Percentiles rank a stretch among this genome's conserved stretches.
These are phyloP conservation scores for Myrmecobius fasciatus DNA, from an alignment of 2,113 vertebrate species.

Conservation along the genomic window DNA sequence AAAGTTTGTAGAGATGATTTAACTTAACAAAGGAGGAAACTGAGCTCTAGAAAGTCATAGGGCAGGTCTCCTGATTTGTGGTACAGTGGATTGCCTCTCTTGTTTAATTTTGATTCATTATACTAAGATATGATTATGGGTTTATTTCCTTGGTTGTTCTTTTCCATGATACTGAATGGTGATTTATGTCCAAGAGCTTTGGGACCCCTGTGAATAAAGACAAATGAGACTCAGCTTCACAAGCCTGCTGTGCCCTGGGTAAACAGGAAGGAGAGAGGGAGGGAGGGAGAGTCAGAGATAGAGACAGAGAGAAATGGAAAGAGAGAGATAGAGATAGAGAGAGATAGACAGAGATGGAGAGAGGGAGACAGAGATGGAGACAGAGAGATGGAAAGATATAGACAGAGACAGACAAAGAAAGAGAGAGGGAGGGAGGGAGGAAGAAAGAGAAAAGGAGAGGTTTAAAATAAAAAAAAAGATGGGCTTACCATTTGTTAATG, in stretches of 20 bases:
- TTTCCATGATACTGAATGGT: background rate
- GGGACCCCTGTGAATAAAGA: background rate
- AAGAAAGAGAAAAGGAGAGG: background rate
- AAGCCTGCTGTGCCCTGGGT: background rate
- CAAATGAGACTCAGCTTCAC: background rate
- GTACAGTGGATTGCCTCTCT: background rate
- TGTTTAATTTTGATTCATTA: background rate
- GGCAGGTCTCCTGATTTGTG: background rate
- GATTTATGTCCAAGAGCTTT: background rate
- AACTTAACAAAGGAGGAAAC: background rate
- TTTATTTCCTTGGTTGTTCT: background rate
- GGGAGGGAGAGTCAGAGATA: background rate
- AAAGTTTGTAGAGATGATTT: background rate
- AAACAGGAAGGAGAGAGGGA: background rate
- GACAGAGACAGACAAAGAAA: too few relatives aligned
- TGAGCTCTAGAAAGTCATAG: background rate
- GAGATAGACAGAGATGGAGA: too few relatives aligned
- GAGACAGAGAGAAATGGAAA: too few relatives aligned
- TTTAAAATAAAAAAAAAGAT: constrained; percentile 38
- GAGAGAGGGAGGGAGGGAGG: too few relatives aligned
- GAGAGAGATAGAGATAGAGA: too few relatives aligned
- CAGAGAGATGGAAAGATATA: too few relatives aligned
- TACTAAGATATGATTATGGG: background rate
- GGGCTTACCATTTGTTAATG: constrained; percentile 38
- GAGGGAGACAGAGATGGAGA: too few relatives aligned